phyloP scores from a whole-genome alignment of 2,797 vertebrate genomes.

The Anas flavirostris region DNA sequence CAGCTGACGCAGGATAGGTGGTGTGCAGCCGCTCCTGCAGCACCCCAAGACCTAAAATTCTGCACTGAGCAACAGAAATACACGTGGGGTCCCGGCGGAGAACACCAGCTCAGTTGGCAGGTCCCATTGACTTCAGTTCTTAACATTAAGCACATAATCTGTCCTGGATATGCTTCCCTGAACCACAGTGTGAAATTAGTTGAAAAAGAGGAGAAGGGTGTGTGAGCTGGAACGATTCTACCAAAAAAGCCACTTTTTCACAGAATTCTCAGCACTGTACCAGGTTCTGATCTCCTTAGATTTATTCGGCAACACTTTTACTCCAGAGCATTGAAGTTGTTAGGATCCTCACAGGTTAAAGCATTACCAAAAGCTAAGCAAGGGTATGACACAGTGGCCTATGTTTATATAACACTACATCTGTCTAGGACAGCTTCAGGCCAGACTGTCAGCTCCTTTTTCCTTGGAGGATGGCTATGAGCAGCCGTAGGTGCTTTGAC shows the following conservation, averaged over 20 bases:
- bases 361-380: background rate
- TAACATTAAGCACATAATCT: background rate
- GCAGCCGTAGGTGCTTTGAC: background rate
- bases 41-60: background rate
- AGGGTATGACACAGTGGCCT: background rate
- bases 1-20: background rate
- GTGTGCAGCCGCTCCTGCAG: background rate
- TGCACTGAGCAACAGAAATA: background rate
- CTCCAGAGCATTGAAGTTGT: background rate
- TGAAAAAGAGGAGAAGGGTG: background rate
- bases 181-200: rapidly evolving
- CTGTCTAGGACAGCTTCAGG: background rate
- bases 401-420: background rate
- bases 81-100: background rate
- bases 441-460: background rate
- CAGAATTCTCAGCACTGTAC: background rate
- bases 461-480: background rate
- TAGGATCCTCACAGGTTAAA: background rate
- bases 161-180: background rate
- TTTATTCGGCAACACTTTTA: background rate
- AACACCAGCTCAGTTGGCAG: background rate
- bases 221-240: background rate
- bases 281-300: background rate
- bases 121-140: background rate
- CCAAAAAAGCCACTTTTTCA: background rate